These are phyloP conservation scores for Chionoecetes opilio DNA, from an alignment of 1,140 invertebrate species.

Conservation along the genomic window DNA sequence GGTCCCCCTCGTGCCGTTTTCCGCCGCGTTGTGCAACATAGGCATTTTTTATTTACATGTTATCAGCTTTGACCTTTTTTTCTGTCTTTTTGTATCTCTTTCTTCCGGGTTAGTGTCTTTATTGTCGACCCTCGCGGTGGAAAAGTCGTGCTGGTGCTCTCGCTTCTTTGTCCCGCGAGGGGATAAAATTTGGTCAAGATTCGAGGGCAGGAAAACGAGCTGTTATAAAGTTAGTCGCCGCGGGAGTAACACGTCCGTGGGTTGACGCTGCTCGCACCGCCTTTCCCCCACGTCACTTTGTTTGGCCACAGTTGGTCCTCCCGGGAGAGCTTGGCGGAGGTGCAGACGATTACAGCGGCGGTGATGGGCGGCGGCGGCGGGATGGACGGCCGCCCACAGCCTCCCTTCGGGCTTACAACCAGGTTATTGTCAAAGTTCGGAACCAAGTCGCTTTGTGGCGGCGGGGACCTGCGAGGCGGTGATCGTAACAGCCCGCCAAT, in stretches of 20 bases:
- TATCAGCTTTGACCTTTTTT: neutral
- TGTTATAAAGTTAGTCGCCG: constrained; percentile 28
- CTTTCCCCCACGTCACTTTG: neutral
- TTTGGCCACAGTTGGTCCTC: neutral
- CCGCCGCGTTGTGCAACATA: neutral
- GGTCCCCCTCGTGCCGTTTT: neutral
- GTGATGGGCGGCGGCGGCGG: constrained; percentile 20
- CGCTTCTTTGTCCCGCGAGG: neutral
- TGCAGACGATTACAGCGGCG: constrained; percentile 13
- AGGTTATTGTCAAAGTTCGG: constrained; percentile 20
- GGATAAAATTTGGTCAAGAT: constrained; percentile 17
- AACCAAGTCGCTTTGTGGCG: constrained; percentile 25
- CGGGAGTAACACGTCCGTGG: neutral
- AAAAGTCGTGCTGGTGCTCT: neutral
- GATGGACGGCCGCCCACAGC: neutral
- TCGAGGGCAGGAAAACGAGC: neutral
- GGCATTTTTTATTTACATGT: neutral
- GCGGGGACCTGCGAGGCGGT: constrained; percentile 21
- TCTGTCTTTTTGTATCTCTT: neutral
- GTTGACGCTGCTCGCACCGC: neutral
- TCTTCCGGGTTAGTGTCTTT: neutral
- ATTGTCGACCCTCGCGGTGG: neutral
- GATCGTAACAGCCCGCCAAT: constrained; percentile 15
- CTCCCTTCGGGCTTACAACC: constrained; percentile 24
- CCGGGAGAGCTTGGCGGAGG: neutral